Conservation (phyloP, 2,888 invertebrate species). For the Agriotes lineatus region DNA sequence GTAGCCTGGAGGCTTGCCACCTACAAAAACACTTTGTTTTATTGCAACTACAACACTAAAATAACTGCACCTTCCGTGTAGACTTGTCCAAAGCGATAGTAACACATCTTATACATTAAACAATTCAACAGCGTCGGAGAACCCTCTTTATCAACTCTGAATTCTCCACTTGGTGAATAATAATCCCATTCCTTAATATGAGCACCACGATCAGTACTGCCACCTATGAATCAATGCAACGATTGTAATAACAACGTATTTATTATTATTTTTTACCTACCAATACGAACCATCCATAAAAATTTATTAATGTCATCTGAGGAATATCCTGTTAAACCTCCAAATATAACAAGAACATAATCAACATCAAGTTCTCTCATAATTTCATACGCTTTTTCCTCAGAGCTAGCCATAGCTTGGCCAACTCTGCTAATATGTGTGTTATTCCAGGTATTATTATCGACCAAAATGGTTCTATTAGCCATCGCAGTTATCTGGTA, state of each 20-base stretch:
- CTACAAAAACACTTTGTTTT: constrained; percentile 48
- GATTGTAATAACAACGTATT: not conserved
- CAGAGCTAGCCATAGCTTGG: constrained; percentile 98
- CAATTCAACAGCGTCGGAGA: constrained; percentile 93
- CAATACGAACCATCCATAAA: constrained; percentile 97
- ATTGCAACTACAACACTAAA: not conserved
- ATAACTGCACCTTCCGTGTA: constrained; percentile 86
- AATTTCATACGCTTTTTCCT: constrained; percentile 97
- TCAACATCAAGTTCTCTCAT: constrained; percentile 98
- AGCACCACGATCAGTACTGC: constrained; percentile 93
- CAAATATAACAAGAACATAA: constrained; percentile 98
- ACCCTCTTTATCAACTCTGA: constrained; percentile 95
- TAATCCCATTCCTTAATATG: constrained; percentile 98
- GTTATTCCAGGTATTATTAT: constrained; percentile 99
- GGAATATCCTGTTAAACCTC: constrained; percentile 98
- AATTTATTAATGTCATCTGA: constrained; percentile 99
- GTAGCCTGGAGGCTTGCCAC: constrained; percentile 94
- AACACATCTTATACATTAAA: constrained; percentile 99
- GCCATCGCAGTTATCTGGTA: constrained; percentile 99
- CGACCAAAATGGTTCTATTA: constrained; percentile 94
- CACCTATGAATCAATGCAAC: constrained; percentile 71
- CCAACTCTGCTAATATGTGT: constrained; percentile 97
- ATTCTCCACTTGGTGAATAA: constrained; percentile 96
- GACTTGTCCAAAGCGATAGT: constrained; percentile 96
- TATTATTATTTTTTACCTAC: constrained; percentile 43